Percentiles rank a stretch among this genome's conserved stretches.
These are phyloP conservation scores for Myoxocephalus aenaeus DNA, from an alignment of 2,797 vertebrate species.

Conservation along the genomic window DNA sequence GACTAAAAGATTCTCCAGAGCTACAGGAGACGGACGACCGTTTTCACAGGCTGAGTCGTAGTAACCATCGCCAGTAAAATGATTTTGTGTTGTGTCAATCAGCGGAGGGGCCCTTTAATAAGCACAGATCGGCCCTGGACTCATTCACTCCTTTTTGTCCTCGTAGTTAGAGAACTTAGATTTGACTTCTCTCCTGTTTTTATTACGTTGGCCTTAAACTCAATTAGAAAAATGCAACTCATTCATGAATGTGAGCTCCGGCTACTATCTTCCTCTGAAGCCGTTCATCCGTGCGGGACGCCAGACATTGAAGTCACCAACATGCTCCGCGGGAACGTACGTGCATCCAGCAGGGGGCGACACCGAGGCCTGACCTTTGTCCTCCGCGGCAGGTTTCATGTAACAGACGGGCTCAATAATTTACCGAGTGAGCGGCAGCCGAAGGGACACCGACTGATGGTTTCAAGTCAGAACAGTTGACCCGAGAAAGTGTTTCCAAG, in stretches of 20 bases:
- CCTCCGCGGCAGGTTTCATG: slow-evolving; percentile 39
- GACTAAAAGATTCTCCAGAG: too few species aligned
- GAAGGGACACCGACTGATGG: slow-evolving; percentile 18
- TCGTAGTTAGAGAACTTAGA: too few species aligned
- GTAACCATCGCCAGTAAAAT: too few species aligned
- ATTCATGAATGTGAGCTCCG: neutral
- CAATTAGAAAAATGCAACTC: neutral
- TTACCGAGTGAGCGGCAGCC: slow-evolving; percentile 40
- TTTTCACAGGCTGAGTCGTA: neutral
- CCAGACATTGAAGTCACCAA: neutral
- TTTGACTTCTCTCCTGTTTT: neutral
- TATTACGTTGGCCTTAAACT: neutral
- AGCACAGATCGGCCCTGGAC: too few species aligned
- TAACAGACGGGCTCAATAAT: slow-evolving; percentile 61
- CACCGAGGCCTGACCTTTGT: slow-evolving; percentile 52
- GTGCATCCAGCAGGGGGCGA: slow-evolving; percentile 40
- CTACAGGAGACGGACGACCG: too few species aligned
- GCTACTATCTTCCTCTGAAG: neutral
- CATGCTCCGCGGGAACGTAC: neutral
- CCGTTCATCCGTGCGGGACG: neutral
- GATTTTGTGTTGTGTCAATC: too few species aligned
- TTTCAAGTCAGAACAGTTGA: slow-evolving; percentile 14
- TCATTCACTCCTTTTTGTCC: too few species aligned
- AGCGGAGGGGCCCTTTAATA: too few species aligned
- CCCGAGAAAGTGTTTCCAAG: slow-evolving; percentile 11